Evolutionary conservation across 2,797 vertebrate species (phyloP), one percentile per base, ranked within the genome.

Genomic region (Diceros bicornis): DNA sequence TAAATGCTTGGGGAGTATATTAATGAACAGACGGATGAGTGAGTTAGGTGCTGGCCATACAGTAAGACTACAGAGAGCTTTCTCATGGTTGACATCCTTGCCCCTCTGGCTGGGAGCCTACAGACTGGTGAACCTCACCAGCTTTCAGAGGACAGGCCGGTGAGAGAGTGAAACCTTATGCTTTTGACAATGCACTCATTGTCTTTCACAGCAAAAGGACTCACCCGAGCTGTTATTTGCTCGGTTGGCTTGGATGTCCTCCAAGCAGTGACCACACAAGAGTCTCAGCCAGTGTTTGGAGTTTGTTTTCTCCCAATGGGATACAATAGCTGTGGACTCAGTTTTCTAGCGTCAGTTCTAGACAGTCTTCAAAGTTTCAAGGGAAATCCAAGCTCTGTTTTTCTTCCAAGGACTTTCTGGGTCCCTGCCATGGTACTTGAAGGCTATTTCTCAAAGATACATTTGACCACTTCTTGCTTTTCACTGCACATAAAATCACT

Each of bases 191-290:
- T 3, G 1, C 12, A 8, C 20, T 61, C 34, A n/a, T 47, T 62
- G 41, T 72, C 93, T 87, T 91, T 61, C 68, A 62, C 50, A 82
- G 91, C 62, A 34, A 5, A 93, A 85, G 34, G 82, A 72, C 71
- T 91, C 32, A 6, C 68, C 72, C 4, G 0, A 78, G 14, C n/a
- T 96, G 78, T 93, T 91, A 61, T 74, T 86, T 96, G n/a, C 74
- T 14, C 72, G 41, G 12, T 25, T 57, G 32, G 29, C 23, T 78
- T 93, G 62, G 41, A 34, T 13, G 74, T 52, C 59, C 55, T 97
- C 94, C 77, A 83, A 23, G 59, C 57, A 69, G 78, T 94, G 93
- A 92, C 86, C 75, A 47, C 61, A 75, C 20, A 29, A 27, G 16
- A 20, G 1, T 52, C 34, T 71, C 68, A 68, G 78, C 61, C 86